Percentiles rank a stretch among this genome's conserved stretches.
Evolutionary conservation across 2,113 vertebrate genomes (phyloP).

Genomic region (Apodemus sylvaticus): DNA sequence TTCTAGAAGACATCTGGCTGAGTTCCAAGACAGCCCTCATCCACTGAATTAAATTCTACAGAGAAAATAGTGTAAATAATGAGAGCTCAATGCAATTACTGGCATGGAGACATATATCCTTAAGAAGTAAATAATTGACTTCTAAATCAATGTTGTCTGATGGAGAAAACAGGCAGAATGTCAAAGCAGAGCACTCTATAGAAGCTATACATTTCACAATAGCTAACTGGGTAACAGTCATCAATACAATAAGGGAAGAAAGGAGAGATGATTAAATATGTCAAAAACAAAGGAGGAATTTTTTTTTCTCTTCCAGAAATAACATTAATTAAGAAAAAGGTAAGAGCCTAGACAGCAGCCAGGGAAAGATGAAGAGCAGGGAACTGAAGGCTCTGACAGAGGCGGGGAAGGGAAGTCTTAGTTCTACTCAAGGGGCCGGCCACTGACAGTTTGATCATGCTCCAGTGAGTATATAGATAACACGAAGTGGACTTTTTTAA

Average conservation of each 20-base stretch:
- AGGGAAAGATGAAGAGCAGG: not conserved
- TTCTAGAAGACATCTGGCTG: slow-evolving; percentile 61
- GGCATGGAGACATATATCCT: slow-evolving; percentile 29
- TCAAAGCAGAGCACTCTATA: slow-evolving; percentile 27
- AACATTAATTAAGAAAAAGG: not conserved
- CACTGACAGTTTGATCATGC: not conserved
- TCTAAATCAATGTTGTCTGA: slow-evolving; percentile 50
- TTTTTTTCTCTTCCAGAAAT: not conserved
- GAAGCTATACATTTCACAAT: not conserved
- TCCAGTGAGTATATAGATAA: not conserved
- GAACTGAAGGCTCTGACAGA: not conserved
- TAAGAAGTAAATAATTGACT: slow-evolving; percentile 48
- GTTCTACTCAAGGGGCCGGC: not conserved
- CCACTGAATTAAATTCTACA: slow-evolving; percentile 52
- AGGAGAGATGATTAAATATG: not conserved
- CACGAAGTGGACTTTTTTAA: not conserved
- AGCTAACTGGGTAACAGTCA: not conserved
- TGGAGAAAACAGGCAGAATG: not conserved
- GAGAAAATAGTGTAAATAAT: slow-evolving; percentile 51
- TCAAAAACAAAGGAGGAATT: not conserved
- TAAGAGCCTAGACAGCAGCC: not conserved
- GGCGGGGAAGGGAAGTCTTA: too few relatives aligned
- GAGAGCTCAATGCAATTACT: slow-evolving; percentile 66
- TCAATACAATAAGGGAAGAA: not conserved
- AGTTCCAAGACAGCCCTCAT: slow-evolving; percentile 50